phyloP scores from a whole-genome alignment of 1,140 invertebrate genomes.

The Drosophila pachea region DNA sequence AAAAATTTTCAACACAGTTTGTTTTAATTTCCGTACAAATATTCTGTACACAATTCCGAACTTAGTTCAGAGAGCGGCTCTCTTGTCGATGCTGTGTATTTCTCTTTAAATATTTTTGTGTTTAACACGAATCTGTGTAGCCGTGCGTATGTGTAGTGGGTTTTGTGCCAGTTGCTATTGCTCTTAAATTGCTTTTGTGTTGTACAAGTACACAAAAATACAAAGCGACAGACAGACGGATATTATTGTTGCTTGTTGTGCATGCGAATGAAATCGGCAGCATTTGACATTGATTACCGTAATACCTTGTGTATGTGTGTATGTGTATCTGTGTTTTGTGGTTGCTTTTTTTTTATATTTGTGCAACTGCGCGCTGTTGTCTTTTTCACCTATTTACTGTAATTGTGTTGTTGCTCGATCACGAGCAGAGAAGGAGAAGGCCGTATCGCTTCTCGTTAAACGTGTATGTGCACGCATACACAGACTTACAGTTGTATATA shows the following conservation, averaged over 20 bases:
- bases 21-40: conserved; percentile 6
- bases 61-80: conserved; percentile 41
- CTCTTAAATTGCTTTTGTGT: conserved; percentile 52
- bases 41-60: conserved; percentile 12
- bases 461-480: neutral
- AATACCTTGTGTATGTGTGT: conserved; percentile 57
- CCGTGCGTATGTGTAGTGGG: neutral
- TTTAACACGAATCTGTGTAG: conserved; percentile 51
- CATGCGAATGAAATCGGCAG: conserved; percentile 67
- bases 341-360: conserved; percentile 66
- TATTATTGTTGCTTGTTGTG: conserved; percentile 46
- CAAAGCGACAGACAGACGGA: conserved; percentile 42
- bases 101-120: conserved; percentile 49
- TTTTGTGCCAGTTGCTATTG: conserved; percentile 34
- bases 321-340: conserved; percentile 32
- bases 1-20: neutral
- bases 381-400: conserved; percentile 75
- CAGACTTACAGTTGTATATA: conserved; percentile 4
- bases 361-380: conserved; percentile 69
- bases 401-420: conserved; percentile 68
- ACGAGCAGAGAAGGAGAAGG: conserved; percentile 50
- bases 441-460: conserved; percentile 50
- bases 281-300: conserved; percentile 76
- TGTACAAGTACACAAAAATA: conserved; percentile 44
- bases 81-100: conserved; percentile 38